A percentile compares a stretch with the other conserved stretches of the same genome.
Conservation (phyloP, 2,888 invertebrate genomes). For the Hoplodrina blanda region DNA sequence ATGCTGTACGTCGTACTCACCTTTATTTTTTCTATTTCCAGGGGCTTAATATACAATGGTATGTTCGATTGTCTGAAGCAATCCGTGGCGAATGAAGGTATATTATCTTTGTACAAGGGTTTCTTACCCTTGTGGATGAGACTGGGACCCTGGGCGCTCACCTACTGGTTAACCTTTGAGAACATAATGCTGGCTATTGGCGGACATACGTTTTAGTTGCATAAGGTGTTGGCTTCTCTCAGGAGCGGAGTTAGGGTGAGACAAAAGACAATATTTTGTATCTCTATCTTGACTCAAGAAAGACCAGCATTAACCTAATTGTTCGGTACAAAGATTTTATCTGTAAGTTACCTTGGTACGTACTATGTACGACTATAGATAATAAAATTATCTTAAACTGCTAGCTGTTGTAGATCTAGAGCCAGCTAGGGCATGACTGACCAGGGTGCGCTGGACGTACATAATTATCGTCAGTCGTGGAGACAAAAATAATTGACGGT, state of each 20-base stretch:
- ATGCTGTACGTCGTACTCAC: too few relatives aligned
- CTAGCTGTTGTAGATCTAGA: too few relatives aligned
- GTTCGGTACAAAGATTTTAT: constrained; percentile 9
- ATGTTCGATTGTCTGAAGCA: constrained; percentile 96
- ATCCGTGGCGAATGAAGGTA: constrained; percentile 96
- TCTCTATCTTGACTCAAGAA: neutral
- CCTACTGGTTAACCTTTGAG: constrained; percentile 98
- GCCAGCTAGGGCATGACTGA: too few relatives aligned
- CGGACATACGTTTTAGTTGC: constrained; percentile 86
- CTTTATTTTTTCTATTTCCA: constrained; percentile 80
- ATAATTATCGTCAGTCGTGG: too few relatives aligned
- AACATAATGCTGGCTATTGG: constrained; percentile 93
- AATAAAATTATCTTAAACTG: constrained; percentile 14
- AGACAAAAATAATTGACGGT: neutral
- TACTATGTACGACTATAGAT: constrained; percentile 21
- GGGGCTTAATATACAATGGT: constrained; percentile 95
- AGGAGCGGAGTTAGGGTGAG: constrained; percentile 13
- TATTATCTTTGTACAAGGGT: constrained; percentile 96
- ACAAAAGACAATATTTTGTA: neutral
- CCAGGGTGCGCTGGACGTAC: too few relatives aligned
- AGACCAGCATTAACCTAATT: neutral
- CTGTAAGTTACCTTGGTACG: neutral
- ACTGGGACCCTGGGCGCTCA: constrained; percentile 98
- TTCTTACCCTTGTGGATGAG: constrained; percentile 98
- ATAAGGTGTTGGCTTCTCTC: neutral